Evolutionary conservation across 2,113 vertebrate genomes (phyloP), one percentile per base, ranked within the genome.

Genomic region (Esox niger): DNA sequence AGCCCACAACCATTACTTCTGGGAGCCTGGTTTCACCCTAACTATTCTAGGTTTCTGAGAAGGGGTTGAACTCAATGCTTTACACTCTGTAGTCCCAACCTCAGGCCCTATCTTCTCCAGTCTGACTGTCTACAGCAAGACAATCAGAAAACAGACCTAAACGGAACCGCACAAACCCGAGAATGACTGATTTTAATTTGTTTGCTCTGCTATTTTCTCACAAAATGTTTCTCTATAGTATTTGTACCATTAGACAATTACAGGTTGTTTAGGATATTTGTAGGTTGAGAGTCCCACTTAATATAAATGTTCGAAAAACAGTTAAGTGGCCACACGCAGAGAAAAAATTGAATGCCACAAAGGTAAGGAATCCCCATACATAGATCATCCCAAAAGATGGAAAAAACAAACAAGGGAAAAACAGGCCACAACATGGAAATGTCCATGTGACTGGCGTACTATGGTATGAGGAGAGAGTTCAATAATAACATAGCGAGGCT

Each of bases 51-150:
- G 11, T 38, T 38, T 11, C 11, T 11, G 11, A 21, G 7, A 52
- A 20, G 47, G n/a, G n/a, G 47, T 21, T n/a, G 6, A 52, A 52
- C 6, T 52, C 46, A 49, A 20, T 11, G 10, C 47, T 52, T 4
- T 52, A 6, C 4, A 43, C 25, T 62, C 20, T 62, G 38, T 30
- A 27, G 46, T 30, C 8, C 17, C n/a, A 49, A 75, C 62, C 76
- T 31, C 11, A 62, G 66, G 70, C 52, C 4, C 55, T 46, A 58
- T 69, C 66, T 67, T 64, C 62, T 26, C 66, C 55, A 76, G 75
- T 65, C 70, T 74, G 65, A 58, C 62, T 75, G 82, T 79, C 76
- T 79, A 73, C 55, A 80, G 77, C 73, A 80, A 82, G 66, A 76
- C 59, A 61, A 61, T 68, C 71, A 56, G 10, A 56, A 25, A 80